Evolutionary conservation across 2,797 vertebrate species (phyloP).

Genomic region (Pitangus sulphuratus): DNA sequence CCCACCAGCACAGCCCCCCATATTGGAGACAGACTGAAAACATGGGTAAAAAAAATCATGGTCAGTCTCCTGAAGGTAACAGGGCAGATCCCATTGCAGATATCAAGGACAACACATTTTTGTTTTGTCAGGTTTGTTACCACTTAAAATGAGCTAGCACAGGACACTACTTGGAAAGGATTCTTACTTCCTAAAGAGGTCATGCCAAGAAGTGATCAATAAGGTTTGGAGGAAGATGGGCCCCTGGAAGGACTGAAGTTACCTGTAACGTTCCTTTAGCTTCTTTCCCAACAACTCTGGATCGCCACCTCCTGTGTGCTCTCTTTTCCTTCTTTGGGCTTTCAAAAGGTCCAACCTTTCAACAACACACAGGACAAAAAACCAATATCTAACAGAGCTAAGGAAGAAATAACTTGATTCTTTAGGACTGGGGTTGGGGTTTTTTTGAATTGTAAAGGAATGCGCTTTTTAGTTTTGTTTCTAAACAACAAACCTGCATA

Average conservation of each 20-base stretch:
- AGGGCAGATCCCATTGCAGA: background rate
- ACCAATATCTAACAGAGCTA: background rate
- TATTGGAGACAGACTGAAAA: background rate
- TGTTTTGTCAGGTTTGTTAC: background rate
- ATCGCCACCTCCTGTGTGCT: slow-evolving; percentile 88
- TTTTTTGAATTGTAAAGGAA: background rate
- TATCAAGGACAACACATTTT: background rate
- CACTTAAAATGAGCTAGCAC: background rate
- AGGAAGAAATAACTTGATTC: background rate
- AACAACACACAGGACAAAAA: slow-evolving; percentile 59
- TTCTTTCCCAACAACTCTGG: slow-evolving; percentile 92
- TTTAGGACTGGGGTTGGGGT: background rate
- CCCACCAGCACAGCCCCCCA: rapidly evolving
- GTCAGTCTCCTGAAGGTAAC: background rate
- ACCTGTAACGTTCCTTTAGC: slow-evolving; percentile 94
- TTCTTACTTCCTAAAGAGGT: background rate
- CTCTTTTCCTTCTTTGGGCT: slow-evolving; percentile 97
- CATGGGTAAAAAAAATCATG: background rate
- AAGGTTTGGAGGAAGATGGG: background rate
- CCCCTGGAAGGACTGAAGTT: background rate
- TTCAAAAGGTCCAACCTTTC: slow-evolving; percentile 88
- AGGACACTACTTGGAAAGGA: background rate
- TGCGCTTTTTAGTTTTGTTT: background rate
- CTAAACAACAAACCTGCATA: slow-evolving; percentile 86
- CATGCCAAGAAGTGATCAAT: background rate